phyloP scores from a whole-genome alignment of 2,888 invertebrate species.

The Pterostichus niger region DNA sequence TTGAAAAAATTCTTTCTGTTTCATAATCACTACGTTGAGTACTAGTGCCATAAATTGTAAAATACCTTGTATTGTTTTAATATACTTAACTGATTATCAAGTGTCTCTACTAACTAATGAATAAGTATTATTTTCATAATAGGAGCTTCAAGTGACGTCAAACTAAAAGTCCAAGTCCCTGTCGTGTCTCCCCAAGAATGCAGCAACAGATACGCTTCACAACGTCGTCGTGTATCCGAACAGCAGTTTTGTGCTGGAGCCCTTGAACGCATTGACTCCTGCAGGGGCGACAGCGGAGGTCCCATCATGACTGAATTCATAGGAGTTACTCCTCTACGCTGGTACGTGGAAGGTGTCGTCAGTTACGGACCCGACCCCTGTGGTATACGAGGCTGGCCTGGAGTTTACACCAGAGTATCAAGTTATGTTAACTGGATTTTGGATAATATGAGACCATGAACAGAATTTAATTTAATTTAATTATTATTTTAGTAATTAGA shows the following conservation, averaged over 20 bases:
- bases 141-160: slow-evolving; percentile 16
- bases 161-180: slow-evolving; percentile 78
- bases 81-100: too few relatives aligned
- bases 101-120: too few relatives aligned
- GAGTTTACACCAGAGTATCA: slow-evolving; percentile 73
- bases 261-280: slow-evolving; percentile 81
- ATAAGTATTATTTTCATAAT: neutral
- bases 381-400: slow-evolving; percentile 73
- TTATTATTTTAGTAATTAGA: neutral
- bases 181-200: slow-evolving; percentile 74
- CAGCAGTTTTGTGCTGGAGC: slow-evolving; percentile 76
- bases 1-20: too few relatives aligned
- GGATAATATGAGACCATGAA: slow-evolving; percentile 74
- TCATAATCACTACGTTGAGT: too few relatives aligned
- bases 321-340: slow-evolving; percentile 72
- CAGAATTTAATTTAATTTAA: slow-evolving; percentile 39
- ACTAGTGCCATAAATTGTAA: too few relatives aligned
- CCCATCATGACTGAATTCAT: slow-evolving; percentile 82
- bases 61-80: too few relatives aligned
- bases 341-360: slow-evolving; percentile 83
- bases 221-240: slow-evolving; percentile 74
- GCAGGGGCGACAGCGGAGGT: slow-evolving; percentile 88
- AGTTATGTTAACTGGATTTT: slow-evolving; percentile 82
- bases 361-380: slow-evolving; percentile 80
- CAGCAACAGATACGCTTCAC: neutral